Evolutionary conservation across 2,113 vertebrate species (phyloP), one percentile per base, ranked within the genome.

Genomic region (Spizaetus ornatus): DNA sequence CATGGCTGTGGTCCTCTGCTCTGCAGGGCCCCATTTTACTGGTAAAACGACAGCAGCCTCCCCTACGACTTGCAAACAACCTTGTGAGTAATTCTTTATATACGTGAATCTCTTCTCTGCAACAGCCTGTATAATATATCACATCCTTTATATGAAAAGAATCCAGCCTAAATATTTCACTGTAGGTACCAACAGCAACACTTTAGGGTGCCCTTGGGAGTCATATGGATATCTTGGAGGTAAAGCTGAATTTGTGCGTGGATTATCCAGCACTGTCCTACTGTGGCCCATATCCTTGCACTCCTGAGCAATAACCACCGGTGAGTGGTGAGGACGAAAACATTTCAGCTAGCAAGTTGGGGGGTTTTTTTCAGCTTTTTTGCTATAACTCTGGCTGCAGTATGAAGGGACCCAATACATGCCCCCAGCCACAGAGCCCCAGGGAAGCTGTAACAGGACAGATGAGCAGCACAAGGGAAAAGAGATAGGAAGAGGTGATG

Each of bases 341-440:
- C 7, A 10, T 42, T 38, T 63, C 43, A 11, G 26, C n/a, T 47
- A 42, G 34, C 21, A 82, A 27, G 9, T 5, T 25, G 53, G 40
- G 17, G 2, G 3, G 7, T 10, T 27, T 65, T 43, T 27, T 31
- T 5, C 17, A 53, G 13, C 14, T 73, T 74, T 70, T 66, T 63
- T 62, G 25, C 34, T 50, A 0, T 26, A 63, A 36, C 26, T 53
- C 5, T 9, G 38, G 14, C 31, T 61, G 43, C 19, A 23, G 31
- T 2, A 16, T 0, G 16, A 74, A 40, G 8, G 9, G 50, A 76
- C 29, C 23, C 50, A 80, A 48, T 10, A 8, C 7, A 5, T 4
- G 3, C 6, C 38, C 50, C 19, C 38, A 42, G 45, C n/a, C 32
- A 21, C 0, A 0, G 9, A 56, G 23, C 40, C 23, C n/a, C 26